Evolutionary conservation across 1,140 invertebrate genomes (phyloP).

Genomic region (Mercenaria mercenaria): DNA sequence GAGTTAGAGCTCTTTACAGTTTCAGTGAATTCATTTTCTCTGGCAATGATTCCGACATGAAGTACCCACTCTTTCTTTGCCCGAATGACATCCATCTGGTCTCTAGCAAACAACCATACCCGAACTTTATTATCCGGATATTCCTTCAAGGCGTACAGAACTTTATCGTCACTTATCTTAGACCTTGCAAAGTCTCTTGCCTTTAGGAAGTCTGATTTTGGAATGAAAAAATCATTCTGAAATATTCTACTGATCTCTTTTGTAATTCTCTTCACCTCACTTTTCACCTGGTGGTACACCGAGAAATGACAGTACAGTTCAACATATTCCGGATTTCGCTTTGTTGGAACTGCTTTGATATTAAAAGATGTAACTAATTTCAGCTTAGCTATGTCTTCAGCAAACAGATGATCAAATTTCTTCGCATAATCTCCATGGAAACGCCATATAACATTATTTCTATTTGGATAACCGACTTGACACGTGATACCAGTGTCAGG

Average conservation of each 20-base stretch:
- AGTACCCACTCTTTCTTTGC: slow-evolving; percentile 49
- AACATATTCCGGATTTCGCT: slow-evolving; percentile 54
- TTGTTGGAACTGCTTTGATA: slow-evolving; percentile 54
- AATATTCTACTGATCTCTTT: slow-evolving; percentile 30
- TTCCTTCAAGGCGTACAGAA: slow-evolving; percentile 54
- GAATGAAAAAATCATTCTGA: slow-evolving; percentile 62
- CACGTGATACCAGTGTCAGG: slow-evolving; percentile 60
- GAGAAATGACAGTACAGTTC: slow-evolving; percentile 61
- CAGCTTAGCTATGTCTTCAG: slow-evolving; percentile 36
- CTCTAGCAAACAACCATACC: slow-evolving; percentile 58
- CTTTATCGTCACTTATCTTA: slow-evolving; percentile 25
- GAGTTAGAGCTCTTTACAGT: no score
- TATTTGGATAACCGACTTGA: slow-evolving; percentile 62
- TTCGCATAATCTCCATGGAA: slow-evolving; percentile 63
- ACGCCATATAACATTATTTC: slow-evolving; percentile 54
- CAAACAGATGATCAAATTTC: slow-evolving; percentile 62
- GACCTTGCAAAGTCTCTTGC: slow-evolving; percentile 47
- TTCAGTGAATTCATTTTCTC: slow-evolving; percentile 47
- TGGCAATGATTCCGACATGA: slow-evolving; percentile 53
- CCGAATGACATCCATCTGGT: slow-evolving; percentile 43
- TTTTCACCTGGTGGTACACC: slow-evolving; percentile 34
- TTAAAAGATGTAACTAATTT: slow-evolving; percentile 31
- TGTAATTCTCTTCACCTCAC: slow-evolving; percentile 18
- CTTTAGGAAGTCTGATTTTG: slow-evolving; percentile 24
- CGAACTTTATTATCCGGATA: slow-evolving; percentile 42